Percentiles rank a stretch among this genome's conserved stretches.
Conservation (phyloP, 2,113 vertebrate genomes). For the Microcebus griseorufus region DNA sequence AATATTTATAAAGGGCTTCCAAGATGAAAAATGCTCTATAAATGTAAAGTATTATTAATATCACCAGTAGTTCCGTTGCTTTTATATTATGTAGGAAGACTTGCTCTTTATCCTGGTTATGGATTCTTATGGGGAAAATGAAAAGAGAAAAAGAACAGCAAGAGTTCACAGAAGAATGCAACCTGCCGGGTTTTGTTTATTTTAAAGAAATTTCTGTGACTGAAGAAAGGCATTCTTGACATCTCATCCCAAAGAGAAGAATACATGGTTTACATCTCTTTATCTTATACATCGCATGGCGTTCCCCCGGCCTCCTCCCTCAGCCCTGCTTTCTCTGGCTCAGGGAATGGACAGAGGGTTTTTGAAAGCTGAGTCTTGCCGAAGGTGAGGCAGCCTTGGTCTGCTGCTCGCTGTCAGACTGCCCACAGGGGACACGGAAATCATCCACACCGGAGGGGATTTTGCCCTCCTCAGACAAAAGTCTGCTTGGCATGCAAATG, state of each 20-base stretch:
- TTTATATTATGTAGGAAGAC: not conserved
- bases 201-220: slow-evolving; percentile 41
- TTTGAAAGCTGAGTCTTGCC: not conserved
- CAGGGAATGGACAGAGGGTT: not conserved
- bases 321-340: not conserved
- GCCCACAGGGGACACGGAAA: not conserved
- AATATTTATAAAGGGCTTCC: slow-evolving; percentile 45
- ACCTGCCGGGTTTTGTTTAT: not conserved
- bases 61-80: not conserved
- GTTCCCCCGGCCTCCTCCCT: not conserved
- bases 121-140: not conserved
- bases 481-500: not conserved
- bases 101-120: not conserved
- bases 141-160: not conserved
- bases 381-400: not conserved
- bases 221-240: not conserved
- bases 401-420: not conserved
- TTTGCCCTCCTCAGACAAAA: too few relatives aligned
- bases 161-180: not conserved
- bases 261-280: not conserved
- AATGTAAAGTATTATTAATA: slow-evolving; percentile 41
- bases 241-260: not conserved
- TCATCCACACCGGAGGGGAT: too few relatives aligned
- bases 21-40: slow-evolving; percentile 18
- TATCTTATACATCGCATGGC: rapidly evolving